Conservation (phyloP, 2,888 invertebrate species). For the Ennomos erosarius region DNA sequence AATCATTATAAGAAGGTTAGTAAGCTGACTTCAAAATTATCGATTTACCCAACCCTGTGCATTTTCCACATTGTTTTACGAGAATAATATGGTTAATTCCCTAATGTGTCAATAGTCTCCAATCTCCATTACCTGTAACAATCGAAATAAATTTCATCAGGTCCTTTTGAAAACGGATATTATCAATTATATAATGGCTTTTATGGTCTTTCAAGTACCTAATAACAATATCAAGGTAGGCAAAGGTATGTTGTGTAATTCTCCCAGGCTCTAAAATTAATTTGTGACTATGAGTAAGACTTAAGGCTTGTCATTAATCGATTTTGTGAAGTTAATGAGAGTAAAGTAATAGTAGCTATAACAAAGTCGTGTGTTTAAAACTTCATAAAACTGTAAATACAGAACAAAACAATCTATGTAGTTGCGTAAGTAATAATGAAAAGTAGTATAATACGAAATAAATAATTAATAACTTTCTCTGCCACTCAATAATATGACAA, state of each 20-base stretch:
- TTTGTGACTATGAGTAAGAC: too few species aligned
- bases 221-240: too few species aligned
- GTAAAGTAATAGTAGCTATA: too few species aligned
- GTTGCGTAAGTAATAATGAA: not conserved
- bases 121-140: constrained; percentile 26
- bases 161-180: too few species aligned
- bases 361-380: too few species aligned
- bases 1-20: constrained; percentile 17
- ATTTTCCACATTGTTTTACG: not conserved
- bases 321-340: too few species aligned
- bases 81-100: not conserved
- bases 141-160: constrained; percentile 7
- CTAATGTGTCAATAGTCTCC: too few species aligned
- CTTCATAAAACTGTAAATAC: too few species aligned
- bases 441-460: not conserved
- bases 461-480: not conserved
- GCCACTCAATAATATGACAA: not conserved
- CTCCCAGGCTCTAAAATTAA: too few species aligned
- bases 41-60: not conserved
- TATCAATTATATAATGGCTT: not conserved
- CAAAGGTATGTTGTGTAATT: too few species aligned
- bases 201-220: not conserved
- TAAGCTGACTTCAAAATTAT: constrained; percentile 10
- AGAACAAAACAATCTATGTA: too few species aligned
- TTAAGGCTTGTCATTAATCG: too few species aligned